phyloP scores from a whole-genome alignment of 2,888 invertebrate genomes.

The Sinodicranocentrus sp. region DNA sequence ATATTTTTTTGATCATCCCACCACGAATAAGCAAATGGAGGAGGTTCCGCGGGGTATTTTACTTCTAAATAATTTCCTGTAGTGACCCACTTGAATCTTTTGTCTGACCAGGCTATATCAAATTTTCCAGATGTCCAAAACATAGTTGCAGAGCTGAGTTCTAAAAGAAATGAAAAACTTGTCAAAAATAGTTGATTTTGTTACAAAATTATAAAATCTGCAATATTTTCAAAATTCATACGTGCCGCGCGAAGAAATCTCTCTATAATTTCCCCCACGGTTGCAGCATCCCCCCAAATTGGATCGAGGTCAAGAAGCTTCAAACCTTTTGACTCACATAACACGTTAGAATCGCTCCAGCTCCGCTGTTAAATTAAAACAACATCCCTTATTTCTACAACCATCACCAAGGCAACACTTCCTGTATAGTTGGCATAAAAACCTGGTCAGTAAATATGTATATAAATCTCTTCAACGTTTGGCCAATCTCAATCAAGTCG shows the following conservation, averaged over 20 bases:
- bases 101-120: conserved; percentile 3
- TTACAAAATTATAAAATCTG: not conserved
- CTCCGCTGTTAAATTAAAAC: conserved; percentile 19
- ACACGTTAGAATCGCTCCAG: conserved; percentile 29
- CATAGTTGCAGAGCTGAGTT: conserved; percentile 12
- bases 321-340: conserved; percentile 37
- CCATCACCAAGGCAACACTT: too few species aligned
- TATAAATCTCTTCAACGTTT: conserved; percentile 36
- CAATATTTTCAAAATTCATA: not conserved
- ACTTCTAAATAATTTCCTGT: not conserved
- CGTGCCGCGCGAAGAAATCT: conserved; percentile 19
- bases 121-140: conserved; percentile 51
- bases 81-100: conserved; percentile 29
- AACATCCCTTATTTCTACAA: not conserved
- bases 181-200: too few species aligned
- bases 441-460: conserved; percentile 48
- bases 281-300: conserved; percentile 26
- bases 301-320: conserved; percentile 34
- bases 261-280: conserved; percentile 22
- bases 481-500: conserved; percentile 38
- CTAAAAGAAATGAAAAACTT: conserved; percentile 1
- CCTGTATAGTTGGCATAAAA: not conserved
- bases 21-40: conserved; percentile 39
- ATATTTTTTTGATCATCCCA: conserved; percentile 33
- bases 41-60: not conserved